Conservation (phyloP, 1,140 invertebrate genomes). For the Arion vulgaris region DNA sequence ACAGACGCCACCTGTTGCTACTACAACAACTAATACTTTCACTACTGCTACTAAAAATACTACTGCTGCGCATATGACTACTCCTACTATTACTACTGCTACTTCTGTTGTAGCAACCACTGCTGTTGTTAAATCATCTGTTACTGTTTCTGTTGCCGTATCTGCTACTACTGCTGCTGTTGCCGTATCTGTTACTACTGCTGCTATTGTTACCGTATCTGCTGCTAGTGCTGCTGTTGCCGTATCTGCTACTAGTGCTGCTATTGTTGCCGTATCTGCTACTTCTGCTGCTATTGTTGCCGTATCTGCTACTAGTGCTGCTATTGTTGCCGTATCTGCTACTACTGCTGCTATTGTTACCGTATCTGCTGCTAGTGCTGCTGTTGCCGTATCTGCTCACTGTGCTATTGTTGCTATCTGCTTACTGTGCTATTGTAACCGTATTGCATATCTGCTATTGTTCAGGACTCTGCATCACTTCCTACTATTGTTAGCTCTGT, state of each 20-base stretch:
- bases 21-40: constrained; percentile 6
- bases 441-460: too few species aligned
- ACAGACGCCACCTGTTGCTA: too few species aligned
- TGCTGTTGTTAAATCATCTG: constrained; percentile 22
- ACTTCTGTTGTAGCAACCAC: constrained; percentile 21
- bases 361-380: not conserved
- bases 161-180: constrained; percentile 22
- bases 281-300: not conserved
- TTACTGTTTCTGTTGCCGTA: constrained; percentile 12
- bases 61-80: constrained; percentile 14
- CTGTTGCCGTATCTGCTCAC: not conserved
- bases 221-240: not conserved
- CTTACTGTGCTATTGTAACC: too few species aligned
- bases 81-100: constrained; percentile 27
- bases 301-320: not conserved
- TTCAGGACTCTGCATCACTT: not conserved
- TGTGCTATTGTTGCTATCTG: not conserved
- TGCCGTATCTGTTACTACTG: not conserved
- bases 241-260: not conserved
- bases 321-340: not conserved
- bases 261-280: not conserved
- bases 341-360: not conserved
- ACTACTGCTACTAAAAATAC: constrained; percentile 16
- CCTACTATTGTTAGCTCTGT: too few species aligned
- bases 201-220: not conserved